Base-by-base conservation (phyloP, 2,113 vertebrate species). In the Thomomys bottae region DNA sequence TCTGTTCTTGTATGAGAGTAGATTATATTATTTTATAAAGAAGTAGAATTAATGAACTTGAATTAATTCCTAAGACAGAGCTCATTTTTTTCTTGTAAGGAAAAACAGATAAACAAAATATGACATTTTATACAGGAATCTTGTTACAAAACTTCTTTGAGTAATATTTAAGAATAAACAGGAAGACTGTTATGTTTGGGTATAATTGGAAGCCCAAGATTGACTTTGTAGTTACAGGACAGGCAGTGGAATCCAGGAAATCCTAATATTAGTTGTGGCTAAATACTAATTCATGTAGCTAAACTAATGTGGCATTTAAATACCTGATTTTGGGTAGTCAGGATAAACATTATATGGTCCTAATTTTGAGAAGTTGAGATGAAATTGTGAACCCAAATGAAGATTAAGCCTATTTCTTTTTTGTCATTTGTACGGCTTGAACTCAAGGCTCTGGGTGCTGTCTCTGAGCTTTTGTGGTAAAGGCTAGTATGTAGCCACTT, bases 81-180 rank as follows among this genome's bases (percentile, higher is more conserved):
- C 61, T 67, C 11, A 8, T 49, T 49, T 49, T 42, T 45, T 3
- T 34, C 17, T 38, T 15, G 15, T 94, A 32, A 81, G 38, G 73
- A 76, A 77, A 78, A 89, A 89, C 63, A 79, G 80, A 88, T 78
- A 70, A 90, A 61, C 57, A 89, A 84, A 68, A 84, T 70, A n/a
- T 82, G 23, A 70, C 32, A 83, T n/a, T n/a, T 49, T 88, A 23
- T 70, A 17, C 4, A 80, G 6, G 78, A 81, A 70, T 87, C 40
- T 15, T 30, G 86, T 49, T 12, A 49, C 14, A 49, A 83, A 87
- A 87, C 23, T 38, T 68, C 30, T 92, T 92, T 90, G 81, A 23
- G 59, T 83, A 67, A 11, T 89, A 64, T 63, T 75, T 89, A 77
- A 87, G 63, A 92, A 82, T 30, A 87, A 42, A 87, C 61, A 49